Base-by-base conservation (phyloP, 2,888 invertebrate species). In the Xestobium rufovillosum region DNA sequence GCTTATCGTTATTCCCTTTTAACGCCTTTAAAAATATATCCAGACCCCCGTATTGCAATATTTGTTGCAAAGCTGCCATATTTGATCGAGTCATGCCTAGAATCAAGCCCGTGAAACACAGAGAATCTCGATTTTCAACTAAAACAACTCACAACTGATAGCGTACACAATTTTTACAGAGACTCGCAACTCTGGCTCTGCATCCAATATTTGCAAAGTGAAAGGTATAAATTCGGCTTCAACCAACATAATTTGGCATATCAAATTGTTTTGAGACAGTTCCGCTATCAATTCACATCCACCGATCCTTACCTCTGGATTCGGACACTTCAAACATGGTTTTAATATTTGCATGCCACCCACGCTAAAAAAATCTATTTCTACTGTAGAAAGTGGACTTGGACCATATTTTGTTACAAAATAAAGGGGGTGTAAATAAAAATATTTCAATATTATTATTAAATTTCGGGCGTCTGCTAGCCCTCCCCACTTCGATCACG, bases 211-310 rank as follows among this genome's bases (percentile, higher is more conserved):
- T 3, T 63, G 60, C 9, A 85, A 55, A 10, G 91, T 61, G 4
- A 72, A 66, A 0, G 77, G 74, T 27, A 91, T 62, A 4, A 83
- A 65, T 0, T 77, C 75, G 30, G 72, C 69, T 41, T 82, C 77
- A 3, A 85, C 48, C n/a, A 81, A 76, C 26, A 72, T 69, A 14
- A 74, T 64, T 61, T 94, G 92, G 51, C 87, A 87, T 57, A 74
- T 82, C 0, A 81, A 77, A 66, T 92, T 91, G 65, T 92, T 90
- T 65, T 94, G 92, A 19, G 83, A 78, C 38, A 89, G 61, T 51
- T 82, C 83, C 0, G 83, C 90, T 2, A 92, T 67, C 9, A 90
- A 64, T 15, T 78, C 72, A 8, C 83, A 79, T 2, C 81, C 74
- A 25, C 69, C 65, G 41, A 75, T 70, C 19, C 83, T 70, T 0